phyloP scores from a whole-genome alignment of 2,797 vertebrate genomes.

The Sebastes steindachneri region DNA sequence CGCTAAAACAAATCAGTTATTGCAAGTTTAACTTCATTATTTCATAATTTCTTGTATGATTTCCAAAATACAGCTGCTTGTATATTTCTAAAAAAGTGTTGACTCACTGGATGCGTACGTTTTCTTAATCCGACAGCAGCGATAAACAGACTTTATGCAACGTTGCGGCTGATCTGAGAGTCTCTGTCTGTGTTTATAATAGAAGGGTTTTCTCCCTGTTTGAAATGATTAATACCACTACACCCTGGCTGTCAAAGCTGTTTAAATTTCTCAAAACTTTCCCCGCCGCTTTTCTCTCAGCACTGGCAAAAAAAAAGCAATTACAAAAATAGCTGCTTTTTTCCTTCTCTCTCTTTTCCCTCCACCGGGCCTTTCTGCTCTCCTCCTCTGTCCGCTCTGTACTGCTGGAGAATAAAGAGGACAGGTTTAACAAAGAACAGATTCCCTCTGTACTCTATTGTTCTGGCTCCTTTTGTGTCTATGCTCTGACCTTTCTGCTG shows the following conservation, averaged over 20 bases:
- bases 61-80: conserved; percentile 3
- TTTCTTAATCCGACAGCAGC: conserved; percentile 54
- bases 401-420: conserved; percentile 28
- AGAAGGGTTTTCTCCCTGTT: conserved; percentile 75
- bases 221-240: conserved; percentile 82
- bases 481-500: conserved; percentile 20
- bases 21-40: background rate
- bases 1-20: background rate
- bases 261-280: conserved; percentile 80
- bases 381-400: conserved; percentile 23
- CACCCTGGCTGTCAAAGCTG: conserved; percentile 77
- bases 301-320: conserved; percentile 60
- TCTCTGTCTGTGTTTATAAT: conserved; percentile 81
- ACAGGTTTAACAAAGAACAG: conserved; percentile 79
- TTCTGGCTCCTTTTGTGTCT: conserved; percentile 16
- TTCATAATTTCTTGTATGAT: background rate
- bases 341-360: background rate
- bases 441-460: conserved; percentile 40
- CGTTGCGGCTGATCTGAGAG: conserved; percentile 41
- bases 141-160: conserved; percentile 60
- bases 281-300: conserved; percentile 70
- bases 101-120: conserved; percentile 12
- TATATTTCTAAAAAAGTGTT: conserved; percentile 27
- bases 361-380: conserved; percentile 15
- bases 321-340: conserved; percentile 71